Base-by-base conservation (phyloP, 2,888 invertebrate genomes). In the Rhagium mordax region DNA sequence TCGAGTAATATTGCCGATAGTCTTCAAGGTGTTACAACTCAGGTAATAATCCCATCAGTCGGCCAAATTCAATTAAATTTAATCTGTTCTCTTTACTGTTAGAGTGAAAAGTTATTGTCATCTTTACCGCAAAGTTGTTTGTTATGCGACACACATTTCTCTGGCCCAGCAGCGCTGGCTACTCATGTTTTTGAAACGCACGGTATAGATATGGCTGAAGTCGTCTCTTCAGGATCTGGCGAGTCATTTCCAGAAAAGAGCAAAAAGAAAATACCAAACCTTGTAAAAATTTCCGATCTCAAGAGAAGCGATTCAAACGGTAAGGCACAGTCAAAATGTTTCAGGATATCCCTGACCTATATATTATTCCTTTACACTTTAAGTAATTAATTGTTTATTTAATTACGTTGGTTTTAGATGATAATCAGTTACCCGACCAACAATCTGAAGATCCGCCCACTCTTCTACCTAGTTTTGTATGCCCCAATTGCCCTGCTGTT, bases 101-200 rank as follows among this genome's bases (percentile, higher is more conserved):
- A 74, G 75, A 57, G 68, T 48, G 75, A 77, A 67, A 73, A 72
- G 20, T 66, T 75, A 33, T 27, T 74, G 51, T 72, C 72, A 8
- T 70, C 71, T 47, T 65, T 88, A 85, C 88, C 88, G 0, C 90
- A 87, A 77, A 83, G 87, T 27, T 91, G 91, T 81, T 83, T 90
- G 64, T 78, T 91, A n/a, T 91, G 91, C 78, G 89, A 89, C 64
- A 86, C 87, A 75, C 88, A 88, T 71, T 89, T 90, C 73, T 82
- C 84, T 0, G 83, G 88, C 13, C 87, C 89, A 55, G 85, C 88
- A 4, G 86, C 88, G n/a, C 81, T 91, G 65, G 89, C 89, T 18
- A 84, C 88, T 72, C 91, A 91, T 78, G 89, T 91, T 55, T 86
- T 89, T 65, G 87, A 89, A 55, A 85, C 85, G n/a, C 91, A 91